Percentiles rank a stretch among this genome's conserved stretches.
phyloP scores from a whole-genome alignment of 1,140 invertebrate species.

The Cryptotermes secundus region DNA sequence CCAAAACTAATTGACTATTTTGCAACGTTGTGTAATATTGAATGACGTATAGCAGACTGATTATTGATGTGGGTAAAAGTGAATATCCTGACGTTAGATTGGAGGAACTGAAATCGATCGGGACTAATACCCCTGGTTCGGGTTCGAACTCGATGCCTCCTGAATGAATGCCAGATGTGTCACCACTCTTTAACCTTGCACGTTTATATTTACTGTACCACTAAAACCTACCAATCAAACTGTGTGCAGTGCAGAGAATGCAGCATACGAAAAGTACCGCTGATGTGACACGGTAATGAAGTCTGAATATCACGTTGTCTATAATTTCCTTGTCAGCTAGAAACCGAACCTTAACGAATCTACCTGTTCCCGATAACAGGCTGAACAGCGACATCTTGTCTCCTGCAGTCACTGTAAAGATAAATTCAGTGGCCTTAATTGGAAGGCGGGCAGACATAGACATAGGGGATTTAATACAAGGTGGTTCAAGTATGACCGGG shows the following conservation, averaged over 20 bases:
- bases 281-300: constrained; percentile 86
- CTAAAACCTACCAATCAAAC: constrained; percentile 76
- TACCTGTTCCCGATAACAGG: constrained; percentile 77
- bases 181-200: too few relatives aligned
- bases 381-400: constrained; percentile 58
- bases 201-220: too few relatives aligned
- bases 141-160: not conserved
- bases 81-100: too few relatives aligned
- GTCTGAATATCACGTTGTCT: constrained; percentile 86
- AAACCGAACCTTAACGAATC: constrained; percentile 83
- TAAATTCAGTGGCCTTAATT: not conserved
- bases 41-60: too few relatives aligned
- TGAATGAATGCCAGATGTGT: too few relatives aligned
- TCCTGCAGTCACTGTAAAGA: not conserved
- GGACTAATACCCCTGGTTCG: not conserved
- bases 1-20: too few relatives aligned
- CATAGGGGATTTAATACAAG: too few relatives aligned
- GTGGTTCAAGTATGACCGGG: too few relatives aligned
- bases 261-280: constrained; percentile 83
- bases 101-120: too few relatives aligned
- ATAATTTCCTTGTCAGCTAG: constrained; percentile 82
- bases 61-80: too few relatives aligned
- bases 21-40: too few relatives aligned
- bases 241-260: constrained; percentile 85
- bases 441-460: too few relatives aligned